These are phyloP conservation scores for Prionace glauca DNA, from an alignment of 2,797 vertebrate genomes.

Conservation along the genomic window DNA sequence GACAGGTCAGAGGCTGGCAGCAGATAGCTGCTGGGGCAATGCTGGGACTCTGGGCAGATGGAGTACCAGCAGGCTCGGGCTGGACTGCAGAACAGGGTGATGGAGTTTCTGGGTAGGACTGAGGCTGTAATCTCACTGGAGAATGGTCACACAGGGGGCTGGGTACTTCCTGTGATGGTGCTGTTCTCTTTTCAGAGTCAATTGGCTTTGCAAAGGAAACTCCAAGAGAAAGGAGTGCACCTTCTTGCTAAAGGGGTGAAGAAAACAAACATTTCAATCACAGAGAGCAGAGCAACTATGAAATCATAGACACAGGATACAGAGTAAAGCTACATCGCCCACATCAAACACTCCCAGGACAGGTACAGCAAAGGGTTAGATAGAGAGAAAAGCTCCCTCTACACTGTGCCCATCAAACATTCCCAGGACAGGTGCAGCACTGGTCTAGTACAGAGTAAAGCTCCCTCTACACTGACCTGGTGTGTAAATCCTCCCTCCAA, in stretches of 20 bases:
- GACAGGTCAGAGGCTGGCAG: constrained; percentile 75
- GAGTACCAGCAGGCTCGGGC: constrained; percentile 57
- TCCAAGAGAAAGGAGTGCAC: constrained; percentile 46
- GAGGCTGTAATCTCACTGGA: constrained; percentile 75
- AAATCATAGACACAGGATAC: neutral
- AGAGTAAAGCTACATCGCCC: neutral
- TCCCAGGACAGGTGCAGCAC: neutral
- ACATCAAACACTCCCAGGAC: neutral
- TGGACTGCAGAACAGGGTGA: constrained; percentile 57
- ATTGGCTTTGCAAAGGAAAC: constrained; percentile 65
- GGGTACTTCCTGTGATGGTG: constrained; percentile 47
- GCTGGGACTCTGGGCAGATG: constrained; percentile 54
- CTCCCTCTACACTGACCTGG: neutral
- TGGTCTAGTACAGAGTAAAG: neutral
- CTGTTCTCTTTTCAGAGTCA: constrained; percentile 54
- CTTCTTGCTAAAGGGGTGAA: constrained; percentile 43
- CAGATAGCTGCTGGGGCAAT: constrained; percentile 74
- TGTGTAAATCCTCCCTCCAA: too few species aligned
- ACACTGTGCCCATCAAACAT: neutral
- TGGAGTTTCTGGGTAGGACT: constrained; percentile 63
- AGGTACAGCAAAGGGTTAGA: neutral
- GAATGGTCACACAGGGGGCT: constrained; percentile 49
- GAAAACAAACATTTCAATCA: constrained; percentile 38
- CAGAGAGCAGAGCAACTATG: neutral
- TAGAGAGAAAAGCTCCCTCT: neutral